A percentile compares a stretch with the other conserved stretches of the same genome.
phyloP scores from a whole-genome alignment of 1,140 invertebrate genomes.

The Danaus melanippus region DNA sequence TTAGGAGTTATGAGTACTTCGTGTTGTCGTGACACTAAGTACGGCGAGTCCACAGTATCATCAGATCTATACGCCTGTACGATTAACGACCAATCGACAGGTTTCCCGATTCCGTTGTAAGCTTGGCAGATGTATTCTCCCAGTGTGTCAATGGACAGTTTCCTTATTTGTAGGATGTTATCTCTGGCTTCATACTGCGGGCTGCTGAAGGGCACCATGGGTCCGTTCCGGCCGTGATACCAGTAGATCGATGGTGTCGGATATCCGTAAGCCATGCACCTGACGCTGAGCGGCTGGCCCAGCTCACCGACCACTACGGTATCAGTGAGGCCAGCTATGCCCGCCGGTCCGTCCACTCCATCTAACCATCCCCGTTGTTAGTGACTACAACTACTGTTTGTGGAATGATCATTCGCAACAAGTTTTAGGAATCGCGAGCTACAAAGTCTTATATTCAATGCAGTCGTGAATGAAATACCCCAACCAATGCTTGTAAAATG shows the following conservation, averaged over 20 bases:
- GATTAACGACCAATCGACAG: constrained; percentile 81
- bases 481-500: too few relatives aligned
- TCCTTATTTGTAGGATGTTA: constrained; percentile 82
- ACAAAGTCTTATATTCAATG: too few relatives aligned
- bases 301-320: constrained; percentile 78
- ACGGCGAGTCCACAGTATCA: constrained; percentile 46
- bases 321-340: constrained; percentile 73
- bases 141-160: constrained; percentile 79
- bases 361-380: constrained; percentile 66
- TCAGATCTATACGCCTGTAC: constrained; percentile 80
- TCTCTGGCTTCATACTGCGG: constrained; percentile 81
- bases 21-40: constrained; percentile 39
- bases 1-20: constrained; percentile 27
- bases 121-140: constrained; percentile 91
- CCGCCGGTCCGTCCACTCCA: constrained; percentile 63
- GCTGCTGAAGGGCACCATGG: constrained; percentile 79
- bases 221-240: constrained; percentile 81
- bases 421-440: not conserved
- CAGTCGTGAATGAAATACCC: too few relatives aligned
- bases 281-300: constrained; percentile 78
- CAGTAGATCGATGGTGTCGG: constrained; percentile 87
- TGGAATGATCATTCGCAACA: constrained; percentile 24
- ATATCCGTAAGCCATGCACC: constrained; percentile 88
- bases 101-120: constrained; percentile 85
- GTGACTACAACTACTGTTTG: constrained; percentile 40